phyloP scores from a whole-genome alignment of 2,888 invertebrate genomes.

The Aphidius colemani region DNA sequence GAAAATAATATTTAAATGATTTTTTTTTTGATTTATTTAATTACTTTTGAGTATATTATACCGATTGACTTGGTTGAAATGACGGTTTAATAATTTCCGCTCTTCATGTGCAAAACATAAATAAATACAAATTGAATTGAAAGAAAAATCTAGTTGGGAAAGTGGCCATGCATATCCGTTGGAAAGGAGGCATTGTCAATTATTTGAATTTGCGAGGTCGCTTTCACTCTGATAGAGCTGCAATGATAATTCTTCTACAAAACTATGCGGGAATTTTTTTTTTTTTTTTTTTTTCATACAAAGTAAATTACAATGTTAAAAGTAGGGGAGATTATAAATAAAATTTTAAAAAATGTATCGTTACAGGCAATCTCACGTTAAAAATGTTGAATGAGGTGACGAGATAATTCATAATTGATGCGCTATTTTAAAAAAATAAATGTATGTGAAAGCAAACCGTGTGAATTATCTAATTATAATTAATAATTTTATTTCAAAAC shows the following conservation, averaged over 20 bases:
- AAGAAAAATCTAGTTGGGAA: slow-evolving; percentile 31
- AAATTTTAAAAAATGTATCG: no score
- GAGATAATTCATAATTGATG: background rate
- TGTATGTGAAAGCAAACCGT: slow-evolving; percentile 23
- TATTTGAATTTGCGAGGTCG: slow-evolving; percentile 30
- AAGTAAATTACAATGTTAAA: slow-evolving; percentile 22
- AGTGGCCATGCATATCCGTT: slow-evolving; percentile 35
- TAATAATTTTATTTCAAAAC: background rate
- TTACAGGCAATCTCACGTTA: no score
- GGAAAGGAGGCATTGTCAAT: slow-evolving; percentile 30
- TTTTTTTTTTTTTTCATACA: no score
- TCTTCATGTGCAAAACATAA: background rate
- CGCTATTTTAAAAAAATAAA: no score
- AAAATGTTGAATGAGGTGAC: background rate
- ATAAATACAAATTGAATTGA: slow-evolving; percentile 23
- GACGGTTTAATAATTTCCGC: no score
- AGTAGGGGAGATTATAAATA: background rate
- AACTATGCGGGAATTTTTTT: no score
- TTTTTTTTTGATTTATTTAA: no score
- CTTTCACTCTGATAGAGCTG: slow-evolving; percentile 28
- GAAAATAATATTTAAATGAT: no score
- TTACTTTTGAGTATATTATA: no score
- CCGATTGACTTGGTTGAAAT: no score
- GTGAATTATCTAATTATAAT: slow-evolving; percentile 33
- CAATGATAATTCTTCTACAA: slow-evolving; percentile 21